A percentile compares a stretch with the other conserved stretches of the same genome.
Conservation (phyloP, 2,797 vertebrate species). For the Sparidentex hasta region DNA sequence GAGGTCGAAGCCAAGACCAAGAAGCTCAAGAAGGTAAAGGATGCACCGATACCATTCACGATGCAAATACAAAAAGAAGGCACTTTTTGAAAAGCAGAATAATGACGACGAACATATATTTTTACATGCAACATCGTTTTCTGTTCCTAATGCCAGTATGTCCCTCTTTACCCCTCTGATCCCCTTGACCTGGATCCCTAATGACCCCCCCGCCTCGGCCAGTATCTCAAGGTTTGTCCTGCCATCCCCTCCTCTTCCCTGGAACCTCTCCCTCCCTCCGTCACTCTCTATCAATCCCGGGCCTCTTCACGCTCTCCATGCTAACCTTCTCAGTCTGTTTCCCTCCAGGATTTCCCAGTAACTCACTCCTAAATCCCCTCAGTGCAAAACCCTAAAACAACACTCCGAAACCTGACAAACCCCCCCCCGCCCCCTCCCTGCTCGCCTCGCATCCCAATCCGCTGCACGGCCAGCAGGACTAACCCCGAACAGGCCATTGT, state of each 20-base stretch:
- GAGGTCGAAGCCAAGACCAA: constrained; percentile 98
- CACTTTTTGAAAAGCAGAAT: not conserved
- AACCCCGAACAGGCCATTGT: constrained; percentile 47
- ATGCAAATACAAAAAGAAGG: no score
- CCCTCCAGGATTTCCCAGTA: constrained; percentile 12
- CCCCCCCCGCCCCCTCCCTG: not conserved
- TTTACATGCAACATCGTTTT: constrained; percentile 17
- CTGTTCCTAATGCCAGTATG: constrained; percentile 64
- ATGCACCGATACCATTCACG: not conserved
- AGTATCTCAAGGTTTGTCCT: constrained; percentile 83
- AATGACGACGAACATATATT: not conserved
- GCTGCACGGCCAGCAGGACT: constrained; percentile 54
- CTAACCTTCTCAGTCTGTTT: constrained; percentile 42
- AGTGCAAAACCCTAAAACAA: constrained; percentile 20
- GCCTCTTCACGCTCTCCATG: constrained; percentile 23
- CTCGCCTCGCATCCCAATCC: constrained; percentile 9
- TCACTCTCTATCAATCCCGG: not conserved
- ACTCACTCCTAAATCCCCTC: constrained; percentile 14
- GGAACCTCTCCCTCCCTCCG: constrained; percentile 1
- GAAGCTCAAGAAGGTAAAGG: constrained; percentile 95
- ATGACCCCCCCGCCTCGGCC: constrained; percentile 65
- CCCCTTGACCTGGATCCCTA: constrained; percentile 64
- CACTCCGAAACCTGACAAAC: not conserved
- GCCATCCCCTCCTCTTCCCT: constrained; percentile 39
- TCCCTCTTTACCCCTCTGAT: constrained; percentile 71